Percentiles rank a stretch among this genome's conserved stretches.
Conservation (phyloP, 2,888 invertebrate species). For the Temnothorax unifasciatus region DNA sequence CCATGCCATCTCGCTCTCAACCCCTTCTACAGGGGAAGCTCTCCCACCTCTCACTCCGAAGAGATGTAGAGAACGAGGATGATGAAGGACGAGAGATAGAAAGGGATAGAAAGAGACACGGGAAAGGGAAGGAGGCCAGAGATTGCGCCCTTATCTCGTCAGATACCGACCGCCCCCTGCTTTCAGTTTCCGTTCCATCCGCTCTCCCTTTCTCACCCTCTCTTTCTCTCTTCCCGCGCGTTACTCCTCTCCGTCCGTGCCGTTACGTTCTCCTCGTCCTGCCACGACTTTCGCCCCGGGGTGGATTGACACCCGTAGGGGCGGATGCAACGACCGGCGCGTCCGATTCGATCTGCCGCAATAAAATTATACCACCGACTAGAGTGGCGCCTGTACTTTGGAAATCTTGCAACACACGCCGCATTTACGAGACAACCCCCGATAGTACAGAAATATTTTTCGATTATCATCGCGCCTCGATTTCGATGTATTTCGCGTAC, state of each 20-base stretch:
- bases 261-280: slow-evolving; percentile 18
- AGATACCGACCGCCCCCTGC: slow-evolving; percentile 80
- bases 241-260: not conserved
- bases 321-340: slow-evolving; percentile 64
- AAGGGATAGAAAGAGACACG: slow-evolving; percentile 50
- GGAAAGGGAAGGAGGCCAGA: slow-evolving; percentile 50
- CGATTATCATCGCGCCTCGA: not conserved
- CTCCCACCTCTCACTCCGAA: slow-evolving; percentile 53
- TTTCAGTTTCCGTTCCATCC: slow-evolving; percentile 65
- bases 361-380: slow-evolving; percentile 78
- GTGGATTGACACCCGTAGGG: slow-evolving; percentile 69
- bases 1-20: slow-evolving; percentile 67
- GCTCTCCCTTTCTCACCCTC: slow-evolving; percentile 19
- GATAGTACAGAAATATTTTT: slow-evolving; percentile 3
- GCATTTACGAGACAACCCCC: not conserved
- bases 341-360: slow-evolving; percentile 79
- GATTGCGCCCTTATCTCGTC: slow-evolving; percentile 75
- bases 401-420: slow-evolving; percentile 29
- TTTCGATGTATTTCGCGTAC: not conserved
- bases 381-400: slow-evolving; percentile 33
- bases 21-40: slow-evolving; percentile 64
- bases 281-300: slow-evolving; percentile 57
- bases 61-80: slow-evolving; percentile 48
- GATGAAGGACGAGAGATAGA: slow-evolving; percentile 32
- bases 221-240: slow-evolving; percentile 28